Evolutionary conservation across 2,888 invertebrate genomes (phyloP), one percentile per base, ranked within the genome.

Genomic region (Hypena proboscidalis): DNA sequence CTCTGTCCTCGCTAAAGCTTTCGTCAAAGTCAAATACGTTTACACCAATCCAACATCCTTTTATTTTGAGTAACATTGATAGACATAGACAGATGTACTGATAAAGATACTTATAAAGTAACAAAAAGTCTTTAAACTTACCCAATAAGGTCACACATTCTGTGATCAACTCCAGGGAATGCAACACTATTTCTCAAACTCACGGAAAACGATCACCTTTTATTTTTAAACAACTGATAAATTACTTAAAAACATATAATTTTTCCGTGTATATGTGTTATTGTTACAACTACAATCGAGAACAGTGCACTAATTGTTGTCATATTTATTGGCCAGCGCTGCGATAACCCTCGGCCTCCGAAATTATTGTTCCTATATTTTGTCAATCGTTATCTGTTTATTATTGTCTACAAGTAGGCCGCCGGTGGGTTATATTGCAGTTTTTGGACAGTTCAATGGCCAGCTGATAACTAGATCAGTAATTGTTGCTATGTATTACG

Each of bases 311-410:
- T 66, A 67, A 67, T 69, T 71, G 67, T 68, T 55, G 51, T 58
- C 56, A 69, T 66, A 66, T 68, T 67, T 61, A 68, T 63, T 61
- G 52, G 45, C 50, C 45, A 54, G 57, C 66, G 56, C 55, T 47
- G 26, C 7, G 81, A 81, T 81, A 80, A 75, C 80, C 79, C 67
- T 45, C 69, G 75, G 45, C 63, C 68, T 47, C 73, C 77, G 58
- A 80, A 81, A 78, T 75, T 69, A 73, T 74, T 73, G 73, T 77
- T 79, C 67, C 69, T 71, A 65, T 57, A 65, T 68, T 70, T 70
- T 75, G 74, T 76, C 67, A 74, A 70, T 66, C 42, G 62, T 47
- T 52, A 56, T 62, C 60, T 36, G 37, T 40, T 50, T 70, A 64
- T 62, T 56, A 62, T 70, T 71, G 63, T 70, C 25, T 59, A 62